A percentile compares a stretch with the other conserved stretches of the same genome.
phyloP scores from a whole-genome alignment of 2,888 invertebrate species.

The Andrena camellia region DNA sequence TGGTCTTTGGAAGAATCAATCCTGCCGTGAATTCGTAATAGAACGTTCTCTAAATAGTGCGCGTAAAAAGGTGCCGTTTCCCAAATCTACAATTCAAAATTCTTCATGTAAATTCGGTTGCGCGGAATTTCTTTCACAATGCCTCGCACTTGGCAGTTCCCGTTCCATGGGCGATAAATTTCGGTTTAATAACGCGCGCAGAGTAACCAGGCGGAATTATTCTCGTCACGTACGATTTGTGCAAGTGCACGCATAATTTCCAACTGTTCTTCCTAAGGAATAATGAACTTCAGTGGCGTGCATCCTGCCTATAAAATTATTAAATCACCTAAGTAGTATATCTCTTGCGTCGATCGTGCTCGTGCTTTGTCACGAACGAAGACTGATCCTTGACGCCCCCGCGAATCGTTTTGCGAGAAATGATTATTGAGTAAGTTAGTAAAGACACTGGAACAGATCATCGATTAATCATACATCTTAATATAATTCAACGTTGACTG shows the following conservation, averaged over 20 bases:
- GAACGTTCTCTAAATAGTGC: neutral
- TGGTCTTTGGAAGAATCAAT: neutral
- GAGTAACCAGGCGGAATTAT: neutral
- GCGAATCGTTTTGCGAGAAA: too few relatives aligned
- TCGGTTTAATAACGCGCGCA: constrained; percentile 14
- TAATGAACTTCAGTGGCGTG: constrained; percentile 4
- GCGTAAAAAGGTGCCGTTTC: neutral
- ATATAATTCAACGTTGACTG: too few relatives aligned
- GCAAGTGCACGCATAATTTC: neutral
- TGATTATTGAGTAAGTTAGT: too few relatives aligned
- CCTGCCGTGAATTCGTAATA: too few relatives aligned
- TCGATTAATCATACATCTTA: too few relatives aligned
- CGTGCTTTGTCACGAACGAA: too few relatives aligned
- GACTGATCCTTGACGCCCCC: too few relatives aligned
- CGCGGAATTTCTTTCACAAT: constrained; percentile 7
- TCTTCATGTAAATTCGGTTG: neutral
- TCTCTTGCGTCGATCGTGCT: too few relatives aligned
- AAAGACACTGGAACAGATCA: too few relatives aligned
- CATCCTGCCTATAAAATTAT: neutral
- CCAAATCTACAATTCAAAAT: constrained; percentile 2
- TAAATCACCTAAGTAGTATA: neutral
- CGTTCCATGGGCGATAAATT: constrained; percentile 20
- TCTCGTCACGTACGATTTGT: constrained; percentile 16
- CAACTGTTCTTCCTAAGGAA: neutral
- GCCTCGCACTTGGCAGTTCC: neutral